Percentiles rank a stretch among this genome's conserved stretches.
These are phyloP conservation scores for Eolophus roseicapilla DNA, from an alignment of 2,113 vertebrate species.

Conservation along the genomic window DNA sequence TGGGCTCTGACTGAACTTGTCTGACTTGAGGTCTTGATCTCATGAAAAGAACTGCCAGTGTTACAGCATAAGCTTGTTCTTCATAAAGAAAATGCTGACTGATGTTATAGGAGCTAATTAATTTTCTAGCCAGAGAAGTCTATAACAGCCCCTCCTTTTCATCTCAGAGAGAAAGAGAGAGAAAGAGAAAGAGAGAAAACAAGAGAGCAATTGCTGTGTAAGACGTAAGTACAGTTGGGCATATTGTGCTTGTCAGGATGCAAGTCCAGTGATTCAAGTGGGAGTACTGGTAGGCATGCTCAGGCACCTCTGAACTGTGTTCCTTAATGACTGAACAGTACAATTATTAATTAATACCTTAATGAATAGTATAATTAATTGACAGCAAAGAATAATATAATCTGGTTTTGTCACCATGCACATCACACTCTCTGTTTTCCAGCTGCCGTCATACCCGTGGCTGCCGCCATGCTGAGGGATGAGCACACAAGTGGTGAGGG, in stretches of 20 bases:
- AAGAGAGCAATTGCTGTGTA: conserved; percentile 25
- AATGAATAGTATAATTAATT: not conserved
- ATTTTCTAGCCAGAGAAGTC: not conserved
- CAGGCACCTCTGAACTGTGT: conserved; percentile 5
- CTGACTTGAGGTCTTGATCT: not conserved
- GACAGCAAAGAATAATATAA: not conserved
- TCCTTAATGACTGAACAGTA: not conserved
- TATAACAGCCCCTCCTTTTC: conserved; percentile 1
- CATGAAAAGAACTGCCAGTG: not conserved
- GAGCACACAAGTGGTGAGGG: not conserved
- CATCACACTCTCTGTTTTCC: not conserved
- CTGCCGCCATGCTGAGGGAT: not conserved
- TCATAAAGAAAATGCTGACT: not conserved
- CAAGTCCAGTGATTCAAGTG: conserved; percentile 6
- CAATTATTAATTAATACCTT: conserved; percentile 33
- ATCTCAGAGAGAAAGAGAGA: conserved; percentile 52
- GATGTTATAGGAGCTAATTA: conserved; percentile 18
- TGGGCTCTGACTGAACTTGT: not conserved
- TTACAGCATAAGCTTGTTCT: not conserved
- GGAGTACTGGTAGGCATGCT: conserved; percentile 25
- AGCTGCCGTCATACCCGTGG: not conserved
- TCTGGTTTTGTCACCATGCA: not conserved
- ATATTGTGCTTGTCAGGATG: not conserved
- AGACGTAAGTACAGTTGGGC: not conserved
- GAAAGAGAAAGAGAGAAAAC: conserved; percentile 58